Conservation (phyloP, 2,113 vertebrate species). For the Forbesichthys agassizii region DNA sequence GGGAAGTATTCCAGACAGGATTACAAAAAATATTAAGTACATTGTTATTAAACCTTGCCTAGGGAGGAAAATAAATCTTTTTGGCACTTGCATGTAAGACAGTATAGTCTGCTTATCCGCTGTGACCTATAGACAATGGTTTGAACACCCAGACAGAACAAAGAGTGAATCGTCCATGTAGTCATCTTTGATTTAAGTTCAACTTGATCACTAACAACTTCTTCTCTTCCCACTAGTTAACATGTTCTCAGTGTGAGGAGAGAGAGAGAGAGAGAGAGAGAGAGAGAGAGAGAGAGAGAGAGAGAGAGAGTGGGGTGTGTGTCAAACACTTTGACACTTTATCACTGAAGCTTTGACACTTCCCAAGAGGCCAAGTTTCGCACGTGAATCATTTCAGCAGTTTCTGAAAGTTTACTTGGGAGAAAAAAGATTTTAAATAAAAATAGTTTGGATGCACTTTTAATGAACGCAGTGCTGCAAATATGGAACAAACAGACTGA, state of each 20-base stretch:
- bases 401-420: constrained; percentile 5
- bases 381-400: too few relatives aligned
- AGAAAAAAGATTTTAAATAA: constrained; percentile 19
- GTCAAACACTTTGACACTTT: not conserved
- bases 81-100: not conserved
- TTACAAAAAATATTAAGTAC: too few relatives aligned
- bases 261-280: not conserved
- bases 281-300: not conserved
- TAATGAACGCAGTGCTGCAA: constrained; percentile 4
- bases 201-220: constrained; percentile 57
- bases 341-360: not conserved
- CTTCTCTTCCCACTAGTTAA: constrained; percentile 36
- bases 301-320: not conserved
- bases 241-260: constrained; percentile 40
- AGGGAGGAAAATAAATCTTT: too few relatives aligned
- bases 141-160: constrained; percentile 20
- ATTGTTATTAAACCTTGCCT: too few relatives aligned
- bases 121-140: not conserved
- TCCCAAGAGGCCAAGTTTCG: constrained; percentile 3
- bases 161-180: constrained; percentile 23
- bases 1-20: too few relatives aligned
- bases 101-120: constrained; percentile 5
- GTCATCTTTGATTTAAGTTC: constrained; percentile 27
- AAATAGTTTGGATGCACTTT: not conserved
- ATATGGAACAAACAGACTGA: not conserved